phyloP scores from a whole-genome alignment of 2,888 invertebrate genomes.

The Pammene aurita region DNA sequence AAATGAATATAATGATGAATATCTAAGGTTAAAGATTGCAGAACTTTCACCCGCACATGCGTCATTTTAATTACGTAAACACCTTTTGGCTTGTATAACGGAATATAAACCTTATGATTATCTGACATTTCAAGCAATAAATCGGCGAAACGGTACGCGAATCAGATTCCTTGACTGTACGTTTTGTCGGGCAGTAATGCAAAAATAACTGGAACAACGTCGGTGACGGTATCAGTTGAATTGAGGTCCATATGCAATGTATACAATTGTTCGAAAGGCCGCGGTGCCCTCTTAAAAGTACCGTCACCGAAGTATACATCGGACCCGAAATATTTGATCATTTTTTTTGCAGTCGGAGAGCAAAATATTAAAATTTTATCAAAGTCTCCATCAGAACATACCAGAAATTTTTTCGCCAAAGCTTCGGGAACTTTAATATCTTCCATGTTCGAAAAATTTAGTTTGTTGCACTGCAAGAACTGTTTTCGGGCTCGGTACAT shows the following conservation, averaged over 20 bases:
- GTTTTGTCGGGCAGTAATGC: too few relatives aligned
- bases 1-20: too few relatives aligned
- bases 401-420: constrained; percentile 1
- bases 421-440: constrained; percentile 4
- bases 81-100: too few relatives aligned
- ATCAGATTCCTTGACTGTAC: too few relatives aligned
- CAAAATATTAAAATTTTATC: constrained; percentile 4
- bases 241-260: background rate
- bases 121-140: too few relatives aligned
- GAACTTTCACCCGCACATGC: too few relatives aligned
- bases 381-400: background rate
- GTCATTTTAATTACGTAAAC: too few relatives aligned
- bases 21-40: too few relatives aligned
- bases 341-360: background rate
- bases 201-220: constrained; percentile 9
- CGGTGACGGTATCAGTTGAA: constrained; percentile 3
- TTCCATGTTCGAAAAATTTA: constrained; percentile 2
- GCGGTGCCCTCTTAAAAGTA: constrained; percentile 4
- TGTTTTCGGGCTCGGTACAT: background rate
- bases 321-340: background rate
- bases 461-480: constrained; percentile 4
- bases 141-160: too few relatives aligned
- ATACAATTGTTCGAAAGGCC: constrained; percentile 1
- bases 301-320: background rate
- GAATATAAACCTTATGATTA: too few relatives aligned